These are phyloP conservation scores for Lacerta agilis DNA, from an alignment of 2,797 vertebrate species.

Conservation along the genomic window DNA sequence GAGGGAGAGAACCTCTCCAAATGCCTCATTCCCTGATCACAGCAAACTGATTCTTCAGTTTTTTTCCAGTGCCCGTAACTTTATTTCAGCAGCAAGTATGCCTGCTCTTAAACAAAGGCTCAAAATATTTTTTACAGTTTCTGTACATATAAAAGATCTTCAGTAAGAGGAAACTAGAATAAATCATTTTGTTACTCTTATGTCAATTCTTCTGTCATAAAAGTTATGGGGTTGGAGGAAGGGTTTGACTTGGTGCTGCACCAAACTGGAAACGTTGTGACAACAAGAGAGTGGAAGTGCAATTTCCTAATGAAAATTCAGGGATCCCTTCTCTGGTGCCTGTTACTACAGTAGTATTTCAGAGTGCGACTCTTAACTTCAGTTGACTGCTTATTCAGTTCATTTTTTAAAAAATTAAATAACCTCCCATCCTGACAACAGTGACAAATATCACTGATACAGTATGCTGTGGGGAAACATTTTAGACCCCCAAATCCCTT, in stretches of 20 bases:
- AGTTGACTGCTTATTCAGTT: background rate
- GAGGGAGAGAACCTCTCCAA: constrained; percentile 42
- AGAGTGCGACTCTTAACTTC: background rate
- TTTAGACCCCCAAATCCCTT: background rate
- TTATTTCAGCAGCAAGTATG: constrained; percentile 61
- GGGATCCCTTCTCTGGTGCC: background rate
- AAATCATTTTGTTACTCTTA: constrained; percentile 73
- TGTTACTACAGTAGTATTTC: background rate
- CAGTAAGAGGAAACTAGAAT: constrained; percentile 72
- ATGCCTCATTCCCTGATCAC: constrained; percentile 48
- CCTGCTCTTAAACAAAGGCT: constrained; percentile 59
- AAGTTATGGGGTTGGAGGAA: constrained; percentile 3
- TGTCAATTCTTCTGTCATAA: background rate
- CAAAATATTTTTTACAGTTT: constrained; percentile 75
- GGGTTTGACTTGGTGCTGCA: constrained; percentile 2
- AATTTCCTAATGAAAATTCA: background rate
- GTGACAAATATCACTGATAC: background rate
- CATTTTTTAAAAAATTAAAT: background rate
- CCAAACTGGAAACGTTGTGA: background rate
- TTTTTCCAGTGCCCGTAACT: constrained; percentile 63
- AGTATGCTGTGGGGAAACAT: background rate
- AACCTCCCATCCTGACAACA: background rate
- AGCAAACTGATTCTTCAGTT: constrained; percentile 59
- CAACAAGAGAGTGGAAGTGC: background rate
- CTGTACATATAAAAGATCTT: constrained; percentile 78